Base-by-base conservation (phyloP, 2,888 invertebrate species). In the Odontocolon sp. region DNA sequence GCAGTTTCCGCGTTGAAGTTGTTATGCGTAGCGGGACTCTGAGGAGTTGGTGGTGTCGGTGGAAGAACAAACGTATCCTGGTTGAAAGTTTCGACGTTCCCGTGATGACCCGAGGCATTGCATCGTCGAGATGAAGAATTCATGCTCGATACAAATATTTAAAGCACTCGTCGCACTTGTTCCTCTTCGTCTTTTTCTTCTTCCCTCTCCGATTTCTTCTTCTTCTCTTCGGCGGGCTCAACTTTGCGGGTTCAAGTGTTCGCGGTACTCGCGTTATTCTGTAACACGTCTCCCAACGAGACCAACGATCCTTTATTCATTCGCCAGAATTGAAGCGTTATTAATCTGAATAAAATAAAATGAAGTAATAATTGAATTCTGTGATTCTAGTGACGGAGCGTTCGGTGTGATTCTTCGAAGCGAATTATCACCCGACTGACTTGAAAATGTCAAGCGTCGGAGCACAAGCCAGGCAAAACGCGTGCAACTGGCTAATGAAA, bases 61-160 rank as follows among this genome's bases (percentile, higher is more conserved):
- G 85, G 81, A 14, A 81, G 73, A 33, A 81, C 82, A 16, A 86
- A 83, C 45, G 67, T 33, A n/a, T 83, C 80, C 23, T 80, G 11
- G 16, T 59, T 28, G 36, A 56, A 71, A 36, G 11, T 73, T 4
- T 63, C 66, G 33, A 36, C 33, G n/a, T 50, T 16, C 26, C 21
- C 36, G n/a, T 26, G 23, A 31, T 54, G 18, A 66, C 14, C 50
- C 54, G 68, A 57, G 11, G 36, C 21, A 14, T 14, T 18, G 18
- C 36, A 68, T 69, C 52, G 45, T 40, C 57, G 64, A 38, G 47
- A 50, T 9, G 63, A 67, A 18, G 36, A 64, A 63, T 77, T 63
- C 76, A 77, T 77, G 38, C 42, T 63, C 63, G 50, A 68, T 28
- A 33, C 8, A 21, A 63, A 74, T 57, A 61, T 68, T 40, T 57